A percentile compares a stretch with the other conserved stretches of the same genome.
Evolutionary conservation across 2,888 invertebrate genomes (phyloP).

Genomic region (Drosophila recens): DNA sequence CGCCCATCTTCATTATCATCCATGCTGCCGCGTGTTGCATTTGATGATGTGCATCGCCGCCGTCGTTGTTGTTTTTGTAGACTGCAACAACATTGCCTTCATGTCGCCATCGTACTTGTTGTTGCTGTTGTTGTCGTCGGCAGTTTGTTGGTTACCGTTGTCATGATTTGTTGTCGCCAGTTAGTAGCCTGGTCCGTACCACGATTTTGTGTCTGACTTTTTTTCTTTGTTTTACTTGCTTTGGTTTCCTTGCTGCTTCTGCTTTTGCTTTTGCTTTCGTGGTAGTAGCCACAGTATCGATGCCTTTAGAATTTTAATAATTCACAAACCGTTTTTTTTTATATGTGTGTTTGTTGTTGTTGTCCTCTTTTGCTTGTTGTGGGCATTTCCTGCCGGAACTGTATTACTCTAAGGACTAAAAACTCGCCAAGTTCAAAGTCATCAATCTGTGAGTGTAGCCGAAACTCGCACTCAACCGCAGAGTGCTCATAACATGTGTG

Average conservation of each 20-base stretch:
- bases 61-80: slow-evolving; percentile 37
- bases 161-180: slow-evolving; percentile 76
- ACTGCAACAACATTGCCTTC: slow-evolving; percentile 43
- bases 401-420: slow-evolving; percentile 50
- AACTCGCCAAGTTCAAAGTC: slow-evolving; percentile 45
- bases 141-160: slow-evolving; percentile 69
- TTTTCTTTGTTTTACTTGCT: slow-evolving; percentile 9
- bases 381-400: slow-evolving; percentile 67
- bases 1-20: slow-evolving; percentile 79
- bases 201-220: slow-evolving; percentile 60
- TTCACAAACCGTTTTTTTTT: slow-evolving; percentile 34
- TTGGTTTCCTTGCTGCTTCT: slow-evolving; percentile 13
- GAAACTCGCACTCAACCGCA: slow-evolving; percentile 54
- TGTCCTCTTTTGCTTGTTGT: slow-evolving; percentile 14
- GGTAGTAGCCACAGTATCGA: slow-evolving; percentile 19
- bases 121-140: slow-evolving; percentile 45
- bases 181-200: slow-evolving; percentile 54
- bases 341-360: not conserved
- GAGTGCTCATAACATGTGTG: slow-evolving; percentile 79
- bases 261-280: slow-evolving; percentile 63
- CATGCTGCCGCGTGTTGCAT: slow-evolving; percentile 65
- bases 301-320: slow-evolving; percentile 71
- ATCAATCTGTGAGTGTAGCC: slow-evolving; percentile 63
- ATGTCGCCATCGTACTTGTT: slow-evolving; percentile 38
- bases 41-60: slow-evolving; percentile 64